A percentile compares a stretch with the other conserved stretches of the same genome.
phyloP scores from a whole-genome alignment of 2,888 invertebrate species.

The Mactromeris polynyma region DNA sequence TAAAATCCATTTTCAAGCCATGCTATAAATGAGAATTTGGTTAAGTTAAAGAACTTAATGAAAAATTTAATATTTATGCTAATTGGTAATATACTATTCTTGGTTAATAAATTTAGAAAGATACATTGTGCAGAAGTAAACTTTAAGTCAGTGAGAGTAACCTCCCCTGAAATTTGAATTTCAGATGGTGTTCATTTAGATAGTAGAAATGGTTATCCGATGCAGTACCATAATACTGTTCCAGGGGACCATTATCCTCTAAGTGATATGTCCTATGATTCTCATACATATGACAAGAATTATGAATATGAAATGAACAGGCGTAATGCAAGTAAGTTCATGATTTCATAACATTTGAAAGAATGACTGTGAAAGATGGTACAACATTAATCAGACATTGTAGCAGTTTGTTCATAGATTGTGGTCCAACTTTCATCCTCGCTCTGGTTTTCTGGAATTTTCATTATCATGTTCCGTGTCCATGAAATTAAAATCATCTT shows the following conservation, averaged over 20 bases:
- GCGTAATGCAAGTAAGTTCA: constrained; percentile 77
- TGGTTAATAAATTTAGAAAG: neutral
- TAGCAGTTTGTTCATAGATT: neutral
- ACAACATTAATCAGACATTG: neutral
- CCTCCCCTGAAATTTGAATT: constrained; percentile 60
- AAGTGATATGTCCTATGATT: constrained; percentile 78
- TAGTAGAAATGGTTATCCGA: constrained; percentile 69
- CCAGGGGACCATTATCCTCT: constrained; percentile 67
- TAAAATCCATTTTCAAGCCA: neutral
- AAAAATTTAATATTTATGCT: neutral
- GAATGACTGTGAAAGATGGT: neutral
- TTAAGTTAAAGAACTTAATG: neutral
- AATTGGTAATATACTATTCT: neutral
- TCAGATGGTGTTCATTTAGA: constrained; percentile 68
- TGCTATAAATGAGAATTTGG: neutral
- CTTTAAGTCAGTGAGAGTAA: constrained; percentile 28
- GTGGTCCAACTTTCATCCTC: neutral
- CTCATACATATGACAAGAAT: constrained; percentile 74
- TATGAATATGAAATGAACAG: constrained; percentile 81
- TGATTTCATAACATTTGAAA: constrained; percentile 37
- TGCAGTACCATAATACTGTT: constrained; percentile 47
- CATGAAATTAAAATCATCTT: too few relatives aligned
- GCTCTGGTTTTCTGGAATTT: too few relatives aligned
- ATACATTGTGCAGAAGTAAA: neutral
- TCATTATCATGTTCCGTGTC: too few relatives aligned